A percentile compares a stretch with the other conserved stretches of the same genome.
Conservation (phyloP, 2,797 vertebrate genomes). For the Clarias fuscus region DNA sequence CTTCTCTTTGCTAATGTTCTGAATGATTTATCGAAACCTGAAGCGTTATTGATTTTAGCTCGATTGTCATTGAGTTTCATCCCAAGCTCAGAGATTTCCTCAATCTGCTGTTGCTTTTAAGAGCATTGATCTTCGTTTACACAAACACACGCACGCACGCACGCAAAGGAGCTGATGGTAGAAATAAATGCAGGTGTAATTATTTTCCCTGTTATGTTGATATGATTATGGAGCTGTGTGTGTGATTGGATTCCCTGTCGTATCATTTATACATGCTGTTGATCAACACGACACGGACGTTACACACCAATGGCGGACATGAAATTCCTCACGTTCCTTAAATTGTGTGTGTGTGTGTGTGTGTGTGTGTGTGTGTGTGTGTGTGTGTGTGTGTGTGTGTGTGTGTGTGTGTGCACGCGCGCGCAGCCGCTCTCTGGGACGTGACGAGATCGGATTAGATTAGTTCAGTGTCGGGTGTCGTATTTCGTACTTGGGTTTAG, state of each 20-base stretch:
- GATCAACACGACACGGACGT: background rate
- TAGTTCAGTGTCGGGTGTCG: background rate
- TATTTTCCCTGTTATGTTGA: too few relatives aligned
- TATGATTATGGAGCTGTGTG: background rate
- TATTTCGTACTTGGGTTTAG: too few relatives aligned
- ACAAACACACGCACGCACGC: background rate
- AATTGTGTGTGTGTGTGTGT: background rate
- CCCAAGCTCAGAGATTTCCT: background rate
- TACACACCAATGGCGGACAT: background rate
- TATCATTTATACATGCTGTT: background rate
- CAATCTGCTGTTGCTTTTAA: background rate
- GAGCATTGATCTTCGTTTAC: background rate
- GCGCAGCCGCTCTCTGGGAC: background rate
- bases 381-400: background rate
- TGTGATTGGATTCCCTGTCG: background rate
- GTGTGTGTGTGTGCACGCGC: too few relatives aligned
- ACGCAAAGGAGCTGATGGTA: background rate
- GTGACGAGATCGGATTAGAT: background rate
- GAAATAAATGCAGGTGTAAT: background rate
- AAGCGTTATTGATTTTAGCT: slow-evolving; percentile 3
- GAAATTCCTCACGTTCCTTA: background rate
- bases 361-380: background rate
- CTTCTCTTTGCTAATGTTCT: background rate
- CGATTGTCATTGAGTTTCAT: slow-evolving; percentile 3
- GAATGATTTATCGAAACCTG: slow-evolving; percentile 27